A percentile compares a stretch with the other conserved stretches of the same genome.
These are phyloP conservation scores for Paraescarpia echinospica DNA, from an alignment of 1,140 invertebrate species.

Conservation along the genomic window DNA sequence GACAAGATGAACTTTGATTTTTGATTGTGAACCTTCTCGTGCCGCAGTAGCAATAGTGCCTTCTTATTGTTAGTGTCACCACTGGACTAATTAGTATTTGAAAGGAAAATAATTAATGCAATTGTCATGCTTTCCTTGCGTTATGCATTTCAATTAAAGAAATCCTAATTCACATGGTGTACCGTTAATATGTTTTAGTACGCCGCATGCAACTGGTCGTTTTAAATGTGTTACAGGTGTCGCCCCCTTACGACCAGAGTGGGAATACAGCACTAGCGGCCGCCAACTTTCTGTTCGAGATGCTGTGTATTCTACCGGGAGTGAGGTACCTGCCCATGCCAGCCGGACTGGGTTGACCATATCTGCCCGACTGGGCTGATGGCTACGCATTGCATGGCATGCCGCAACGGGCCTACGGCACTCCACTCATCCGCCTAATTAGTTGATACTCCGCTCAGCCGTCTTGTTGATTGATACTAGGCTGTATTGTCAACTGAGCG, in stretches of 20 bases:
- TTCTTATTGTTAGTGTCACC: background rate
- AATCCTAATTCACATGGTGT: background rate
- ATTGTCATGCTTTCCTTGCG: background rate
- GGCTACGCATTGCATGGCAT: background rate
- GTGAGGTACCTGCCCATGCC: slow-evolving; percentile 37
- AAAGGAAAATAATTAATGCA: background rate
- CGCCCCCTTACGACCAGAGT: slow-evolving; percentile 47
- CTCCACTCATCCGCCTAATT: background rate
- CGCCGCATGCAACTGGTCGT: background rate
- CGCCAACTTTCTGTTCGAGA: slow-evolving; percentile 52
- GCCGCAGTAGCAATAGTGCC: background rate
- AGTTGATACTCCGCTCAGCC: too few relatives aligned
- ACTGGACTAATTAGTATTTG: background rate
- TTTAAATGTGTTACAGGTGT: slow-evolving; percentile 41
- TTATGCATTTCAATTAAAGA: background rate
- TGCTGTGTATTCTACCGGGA: slow-evolving; percentile 49
- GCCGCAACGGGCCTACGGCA: background rate
- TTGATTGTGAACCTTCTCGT: too few relatives aligned
- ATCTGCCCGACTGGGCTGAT: background rate
- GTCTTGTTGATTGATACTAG: too few relatives aligned
- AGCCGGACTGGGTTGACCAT: background rate
- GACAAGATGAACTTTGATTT: too few relatives aligned
- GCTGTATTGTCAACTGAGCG: too few relatives aligned
- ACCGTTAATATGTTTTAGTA: background rate
- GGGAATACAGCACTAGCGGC: slow-evolving; percentile 46